These are phyloP conservation scores for Diorhabda sublineata DNA, from an alignment of 1,140 invertebrate species.

Conservation along the genomic window DNA sequence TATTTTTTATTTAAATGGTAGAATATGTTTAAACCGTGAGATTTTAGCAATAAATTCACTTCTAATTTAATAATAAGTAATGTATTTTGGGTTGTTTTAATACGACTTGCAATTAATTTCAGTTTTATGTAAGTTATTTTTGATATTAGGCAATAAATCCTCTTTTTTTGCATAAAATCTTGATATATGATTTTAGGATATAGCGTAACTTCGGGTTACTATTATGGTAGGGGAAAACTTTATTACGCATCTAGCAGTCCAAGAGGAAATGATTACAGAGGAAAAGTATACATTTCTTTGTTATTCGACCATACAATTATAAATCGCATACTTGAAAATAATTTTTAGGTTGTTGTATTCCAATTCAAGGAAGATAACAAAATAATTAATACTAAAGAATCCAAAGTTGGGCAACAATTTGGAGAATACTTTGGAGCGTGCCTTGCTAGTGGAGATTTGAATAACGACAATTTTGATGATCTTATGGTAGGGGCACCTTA, in stretches of 20 bases:
- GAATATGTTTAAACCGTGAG: too few relatives aligned
- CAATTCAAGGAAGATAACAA: constrained; percentile 28
- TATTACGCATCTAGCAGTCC: constrained; percentile 47
- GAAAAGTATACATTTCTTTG: constrained; percentile 30
- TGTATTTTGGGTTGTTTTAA: too few relatives aligned
- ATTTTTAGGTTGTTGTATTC: constrained; percentile 44
- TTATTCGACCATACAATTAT: constrained; percentile 1
- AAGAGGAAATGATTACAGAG: constrained; percentile 32
- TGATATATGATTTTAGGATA: constrained; percentile 47
- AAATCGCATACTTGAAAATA: background rate
- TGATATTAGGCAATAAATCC: too few relatives aligned
- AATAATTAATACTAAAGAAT: constrained; percentile 33
- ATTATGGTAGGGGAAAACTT: constrained; percentile 39
- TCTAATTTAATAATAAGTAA: too few relatives aligned
- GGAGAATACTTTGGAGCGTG: constrained; percentile 65
- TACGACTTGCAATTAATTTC: too few relatives aligned
- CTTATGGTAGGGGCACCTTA: constrained; percentile 66
- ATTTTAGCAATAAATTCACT: too few relatives aligned
- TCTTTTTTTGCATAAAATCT: too few relatives aligned
- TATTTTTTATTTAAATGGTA: too few relatives aligned
- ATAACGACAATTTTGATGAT: constrained; percentile 60
- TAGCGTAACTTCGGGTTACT: constrained; percentile 52
- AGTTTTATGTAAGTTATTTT: too few relatives aligned
- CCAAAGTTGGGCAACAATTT: constrained; percentile 48
- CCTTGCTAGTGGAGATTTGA: constrained; percentile 58